Evolutionary conservation across 2,888 invertebrate genomes (phyloP), one percentile per base, ranked within the genome.

Genomic region (Sinohyriopsis cumingii): DNA sequence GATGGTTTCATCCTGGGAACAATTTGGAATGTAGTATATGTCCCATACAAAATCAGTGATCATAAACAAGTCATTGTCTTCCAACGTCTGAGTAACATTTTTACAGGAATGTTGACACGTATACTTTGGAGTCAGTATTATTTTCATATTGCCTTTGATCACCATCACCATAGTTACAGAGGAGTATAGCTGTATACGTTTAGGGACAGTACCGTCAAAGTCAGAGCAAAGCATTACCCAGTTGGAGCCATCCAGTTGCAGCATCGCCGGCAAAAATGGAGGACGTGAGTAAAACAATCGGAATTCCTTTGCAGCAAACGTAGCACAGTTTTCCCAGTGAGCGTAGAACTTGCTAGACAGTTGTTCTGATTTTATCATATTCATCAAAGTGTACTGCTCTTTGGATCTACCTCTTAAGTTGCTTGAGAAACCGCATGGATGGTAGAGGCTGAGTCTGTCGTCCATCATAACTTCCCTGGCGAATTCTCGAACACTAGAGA

Each of bases 261-360:
- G 33, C 55, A 59, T 73, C 28, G 63, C 22, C 7, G 33, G 63
- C 9, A 73, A 20, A 59, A 67, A 57, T 9, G 19, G 7, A 5
- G 69, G 69, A 15, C 69, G 67, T 20, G 24, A n/a, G 45, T 73
- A 73, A 67, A 73, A 66, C 20, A n/a, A 25, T 24, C 73, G 55
- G 67, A 73, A 73, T 22, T 69, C 63, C 45, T 65, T 69, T 3
- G 59, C 28, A 9, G 73, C 24, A 3, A 24, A 20, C 3, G 62
- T 45, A 15, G 65, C 73, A 55, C 73, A 73, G 63, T 73, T 73
- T 60, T 73, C 73, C 73, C 73, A 73, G 20, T 66, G 15, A 7
- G 67, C 69, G 45, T 73, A 73, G 24, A 67, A 69, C 24, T 69
- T 45, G 45, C 45, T 65, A 5, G 12, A 59, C 2, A 65, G 19